Evolutionary conservation across 2,797 vertebrate genomes (phyloP).

Genomic region (Lepidocolaptes lacrymiger): DNA sequence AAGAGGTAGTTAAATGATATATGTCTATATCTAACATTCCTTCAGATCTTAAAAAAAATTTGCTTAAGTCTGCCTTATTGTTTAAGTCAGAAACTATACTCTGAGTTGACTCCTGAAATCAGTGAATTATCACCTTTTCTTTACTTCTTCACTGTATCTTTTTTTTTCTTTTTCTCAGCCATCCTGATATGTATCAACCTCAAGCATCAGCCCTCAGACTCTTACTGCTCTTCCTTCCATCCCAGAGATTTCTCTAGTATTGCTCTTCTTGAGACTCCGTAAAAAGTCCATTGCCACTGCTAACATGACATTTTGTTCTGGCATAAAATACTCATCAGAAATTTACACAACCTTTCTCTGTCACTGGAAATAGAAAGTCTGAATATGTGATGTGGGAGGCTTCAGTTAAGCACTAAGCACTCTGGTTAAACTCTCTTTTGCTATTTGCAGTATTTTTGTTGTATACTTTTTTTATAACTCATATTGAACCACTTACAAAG

Average conservation of each 20-base stretch:
- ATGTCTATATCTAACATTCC: neutral
- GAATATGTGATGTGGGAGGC: neutral
- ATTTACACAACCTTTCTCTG: neutral
- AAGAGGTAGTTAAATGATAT: neutral
- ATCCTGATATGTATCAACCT: neutral
- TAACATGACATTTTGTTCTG: neutral
- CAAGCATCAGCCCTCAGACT: fast-evolving
- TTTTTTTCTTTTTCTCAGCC: neutral
- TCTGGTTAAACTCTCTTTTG: neutral
- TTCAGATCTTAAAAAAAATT: neutral
- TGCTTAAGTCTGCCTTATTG: neutral
- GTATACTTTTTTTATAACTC: neutral
- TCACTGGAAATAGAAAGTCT: neutral
- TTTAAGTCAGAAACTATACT: neutral
- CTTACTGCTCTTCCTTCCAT: neutral
- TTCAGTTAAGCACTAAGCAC: neutral
- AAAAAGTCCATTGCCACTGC: neutral
- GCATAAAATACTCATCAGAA: neutral
- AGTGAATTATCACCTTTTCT: neutral
- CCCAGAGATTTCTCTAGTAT: neutral
- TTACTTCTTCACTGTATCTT: neutral
- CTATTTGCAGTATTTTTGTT: neutral
- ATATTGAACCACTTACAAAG: neutral
- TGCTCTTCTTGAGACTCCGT: neutral
- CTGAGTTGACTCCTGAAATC: neutral